Conservation (phyloP, 2,888 invertebrate species). For the Drosophila tripunctata region DNA sequence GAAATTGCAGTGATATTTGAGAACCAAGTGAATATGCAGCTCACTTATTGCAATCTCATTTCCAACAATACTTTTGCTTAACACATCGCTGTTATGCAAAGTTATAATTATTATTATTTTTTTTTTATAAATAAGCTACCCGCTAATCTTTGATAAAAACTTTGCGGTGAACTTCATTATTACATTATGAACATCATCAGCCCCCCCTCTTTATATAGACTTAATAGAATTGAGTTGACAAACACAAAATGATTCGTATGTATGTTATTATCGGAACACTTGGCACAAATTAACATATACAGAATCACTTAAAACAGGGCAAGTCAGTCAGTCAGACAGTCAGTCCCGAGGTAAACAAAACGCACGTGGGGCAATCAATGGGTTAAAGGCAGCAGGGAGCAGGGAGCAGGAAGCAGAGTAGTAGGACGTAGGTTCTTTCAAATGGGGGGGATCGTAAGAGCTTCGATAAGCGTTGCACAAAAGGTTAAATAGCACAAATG, state of each 20-base stretch:
- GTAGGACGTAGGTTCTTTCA: neutral
- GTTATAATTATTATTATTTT: neutral
- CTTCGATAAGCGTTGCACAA: conserved; percentile 60
- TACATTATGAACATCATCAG: conserved; percentile 8
- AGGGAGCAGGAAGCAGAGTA: neutral
- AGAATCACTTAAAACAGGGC: conserved; percentile 38
- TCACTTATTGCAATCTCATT: neutral
- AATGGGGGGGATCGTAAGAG: conserved; percentile 24
- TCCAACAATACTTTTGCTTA: neutral
- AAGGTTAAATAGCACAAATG: conserved; percentile 72
- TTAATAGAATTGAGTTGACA: conserved; percentile 5
- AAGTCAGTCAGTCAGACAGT: conserved; percentile 1
- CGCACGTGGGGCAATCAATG: conserved; percentile 54
- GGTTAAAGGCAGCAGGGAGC: conserved; percentile 3
- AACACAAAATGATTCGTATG: conserved; percentile 29
- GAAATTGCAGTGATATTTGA: too few species aligned
- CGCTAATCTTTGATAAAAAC: neutral
- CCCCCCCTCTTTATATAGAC: conserved; percentile 13
- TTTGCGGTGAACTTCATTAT: conserved; percentile 13
- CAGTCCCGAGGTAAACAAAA: conserved; percentile 38
- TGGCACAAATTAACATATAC: conserved; percentile 64
- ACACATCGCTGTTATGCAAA: neutral
- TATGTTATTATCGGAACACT: conserved; percentile 59
- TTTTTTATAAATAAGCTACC: neutral
- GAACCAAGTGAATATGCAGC: neutral